Conservation (phyloP, 2,888 invertebrate genomes). For the Drosophila anomelani region DNA sequence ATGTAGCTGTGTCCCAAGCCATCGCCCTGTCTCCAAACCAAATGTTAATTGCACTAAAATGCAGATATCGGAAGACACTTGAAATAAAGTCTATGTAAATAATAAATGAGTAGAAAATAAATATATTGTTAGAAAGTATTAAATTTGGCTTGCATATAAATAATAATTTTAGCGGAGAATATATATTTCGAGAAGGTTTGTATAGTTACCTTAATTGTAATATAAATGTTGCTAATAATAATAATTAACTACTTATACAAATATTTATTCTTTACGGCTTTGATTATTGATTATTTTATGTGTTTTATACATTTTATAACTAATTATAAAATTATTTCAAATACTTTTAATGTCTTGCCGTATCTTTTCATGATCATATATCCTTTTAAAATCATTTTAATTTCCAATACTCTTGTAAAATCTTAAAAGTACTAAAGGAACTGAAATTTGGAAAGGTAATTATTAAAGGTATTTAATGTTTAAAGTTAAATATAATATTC, state of each 20-base stretch:
- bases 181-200: too few species aligned
- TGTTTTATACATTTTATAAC: background rate
- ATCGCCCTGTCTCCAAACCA: slow-evolving; percentile 37
- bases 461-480: background rate
- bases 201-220: too few species aligned
- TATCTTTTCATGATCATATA: background rate
- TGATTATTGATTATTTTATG: background rate
- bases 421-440: background rate
- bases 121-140: background rate
- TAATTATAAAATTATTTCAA: background rate
- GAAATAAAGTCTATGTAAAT: background rate
- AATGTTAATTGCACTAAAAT: slow-evolving; percentile 79
- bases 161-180: too few species aligned
- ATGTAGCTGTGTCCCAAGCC: slow-evolving; percentile 5
- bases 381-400: background rate
- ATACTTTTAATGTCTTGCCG: too few species aligned
- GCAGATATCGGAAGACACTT: slow-evolving; percentile 52
- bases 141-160: too few species aligned
- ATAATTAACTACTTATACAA: too few species aligned
- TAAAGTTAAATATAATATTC: background rate
- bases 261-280: background rate
- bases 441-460: background rate
- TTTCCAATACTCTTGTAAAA: background rate
- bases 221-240: too few species aligned
- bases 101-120: background rate